Percentiles rank a stretch among this genome's conserved stretches.
Conservation (phyloP, 1,140 invertebrate species). For the Drosophila athabasca region DNA sequence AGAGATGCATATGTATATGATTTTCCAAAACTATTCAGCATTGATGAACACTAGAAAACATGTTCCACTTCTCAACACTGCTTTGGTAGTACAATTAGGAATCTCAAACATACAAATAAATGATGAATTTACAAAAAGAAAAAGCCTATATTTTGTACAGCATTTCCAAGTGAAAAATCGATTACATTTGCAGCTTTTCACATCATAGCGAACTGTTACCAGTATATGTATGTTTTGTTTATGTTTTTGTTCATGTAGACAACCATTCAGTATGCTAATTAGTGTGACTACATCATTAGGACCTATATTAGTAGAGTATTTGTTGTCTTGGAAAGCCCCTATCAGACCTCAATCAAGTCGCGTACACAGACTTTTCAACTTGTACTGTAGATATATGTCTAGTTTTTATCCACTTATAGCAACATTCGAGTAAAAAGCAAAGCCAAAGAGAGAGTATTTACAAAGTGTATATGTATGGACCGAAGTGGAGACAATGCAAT, state of each 20-base stretch:
- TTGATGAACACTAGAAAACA: too few relatives aligned
- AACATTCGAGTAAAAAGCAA: constrained; percentile 21
- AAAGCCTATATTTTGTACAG: not conserved
- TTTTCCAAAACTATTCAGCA: too few relatives aligned
- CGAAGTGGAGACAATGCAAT: constrained; percentile 42
- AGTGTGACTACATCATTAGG: constrained; percentile 25
- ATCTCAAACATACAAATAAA: not conserved
- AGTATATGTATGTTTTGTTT: constrained; percentile 27
- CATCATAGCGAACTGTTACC: constrained; percentile 58
- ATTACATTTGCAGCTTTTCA: constrained; percentile 1
- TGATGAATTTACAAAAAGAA: not conserved
- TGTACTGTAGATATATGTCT: constrained; percentile 37
- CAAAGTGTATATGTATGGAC: constrained; percentile 21
- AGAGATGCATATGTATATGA: too few relatives aligned
- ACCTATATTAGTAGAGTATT: constrained; percentile 1
- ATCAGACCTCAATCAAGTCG: constrained; percentile 31
- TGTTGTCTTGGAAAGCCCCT: not conserved
- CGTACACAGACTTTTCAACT: constrained; percentile 15
- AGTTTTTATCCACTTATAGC: constrained; percentile 9
- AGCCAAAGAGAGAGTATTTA: constrained; percentile 40
- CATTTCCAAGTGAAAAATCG: not conserved
- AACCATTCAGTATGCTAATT: constrained; percentile 49
- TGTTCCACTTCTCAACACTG: not conserved
- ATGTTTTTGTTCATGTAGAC: constrained; percentile 22
- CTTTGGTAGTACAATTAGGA: not conserved